Percentiles rank a stretch among this genome's conserved stretches.
These are phyloP conservation scores for Porites cylindrica DNA, from an alignment of 92 coral and sea anemone genomes.

Conservation along the genomic window DNA sequence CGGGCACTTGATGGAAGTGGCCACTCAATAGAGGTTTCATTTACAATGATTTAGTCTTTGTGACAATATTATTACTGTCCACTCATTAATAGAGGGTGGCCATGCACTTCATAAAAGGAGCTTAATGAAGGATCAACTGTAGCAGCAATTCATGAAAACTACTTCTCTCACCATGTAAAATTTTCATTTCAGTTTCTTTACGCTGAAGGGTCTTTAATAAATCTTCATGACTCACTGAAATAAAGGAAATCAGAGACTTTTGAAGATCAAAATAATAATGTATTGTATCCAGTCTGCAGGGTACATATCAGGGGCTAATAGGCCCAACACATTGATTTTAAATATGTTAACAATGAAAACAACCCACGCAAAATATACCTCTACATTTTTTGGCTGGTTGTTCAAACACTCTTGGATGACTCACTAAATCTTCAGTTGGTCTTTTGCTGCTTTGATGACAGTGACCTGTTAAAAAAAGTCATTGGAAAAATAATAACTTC, in stretches of 20 bases:
- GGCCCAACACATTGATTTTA: neutral
- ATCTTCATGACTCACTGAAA: slow-evolving; percentile 76
- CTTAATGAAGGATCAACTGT: neutral
- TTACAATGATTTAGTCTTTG: no score
- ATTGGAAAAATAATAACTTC: neutral
- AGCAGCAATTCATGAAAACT: neutral
- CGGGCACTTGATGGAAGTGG: no score
- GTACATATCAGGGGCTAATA: no score
- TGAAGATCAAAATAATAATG: no score
- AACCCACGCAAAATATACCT: neutral
- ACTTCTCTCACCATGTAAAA: slow-evolving; percentile 72
- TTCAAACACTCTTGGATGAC: neutral
- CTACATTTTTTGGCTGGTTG: slow-evolving; percentile 14
- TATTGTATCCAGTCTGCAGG: no score
- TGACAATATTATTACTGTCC: no score
- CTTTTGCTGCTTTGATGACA: slow-evolving; percentile 9
- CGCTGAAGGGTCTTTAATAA: slow-evolving; percentile 75
- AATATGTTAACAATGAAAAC: neutral
- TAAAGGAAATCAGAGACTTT: neutral
- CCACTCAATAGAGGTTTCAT: no score
- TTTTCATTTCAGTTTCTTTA: slow-evolving; percentile 85
- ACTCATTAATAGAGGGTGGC: no score
- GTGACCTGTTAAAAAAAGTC: neutral
- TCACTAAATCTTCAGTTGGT: neutral
- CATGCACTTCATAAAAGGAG: no score